Evolutionary conservation across 2,888 invertebrate genomes (phyloP).

Genomic region (Limnephilus lunatus): DNA sequence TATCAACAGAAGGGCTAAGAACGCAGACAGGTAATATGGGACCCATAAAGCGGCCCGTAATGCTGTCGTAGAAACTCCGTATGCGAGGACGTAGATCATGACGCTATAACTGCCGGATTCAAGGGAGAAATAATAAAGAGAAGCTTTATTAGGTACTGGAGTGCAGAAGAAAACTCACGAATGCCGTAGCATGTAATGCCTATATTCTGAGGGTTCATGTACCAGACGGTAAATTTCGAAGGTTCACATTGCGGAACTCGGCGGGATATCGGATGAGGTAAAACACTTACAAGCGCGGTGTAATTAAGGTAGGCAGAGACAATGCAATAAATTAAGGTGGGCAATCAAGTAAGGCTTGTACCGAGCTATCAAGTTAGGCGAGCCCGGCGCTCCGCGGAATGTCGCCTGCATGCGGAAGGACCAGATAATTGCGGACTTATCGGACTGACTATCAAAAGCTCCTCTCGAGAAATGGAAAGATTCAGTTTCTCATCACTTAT

Average conservation of each 20-base stretch:
- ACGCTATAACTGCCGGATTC: neutral
- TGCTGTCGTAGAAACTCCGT: neutral
- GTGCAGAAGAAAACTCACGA: neutral
- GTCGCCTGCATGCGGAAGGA: constrained; percentile 32
- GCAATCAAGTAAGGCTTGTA: constrained; percentile 4
- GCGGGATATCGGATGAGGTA: constrained; percentile 23
- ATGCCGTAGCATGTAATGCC: neutral
- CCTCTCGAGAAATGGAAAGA: neutral
- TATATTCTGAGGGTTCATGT: neutral
- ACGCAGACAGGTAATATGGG: neutral
- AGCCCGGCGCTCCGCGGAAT: constrained; percentile 12
- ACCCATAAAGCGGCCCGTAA: neutral
- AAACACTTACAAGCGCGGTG: neutral
- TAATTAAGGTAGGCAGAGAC: constrained; percentile 39
- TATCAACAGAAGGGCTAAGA: neutral
- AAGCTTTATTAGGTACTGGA: neutral
- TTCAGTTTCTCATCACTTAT: constrained; percentile 2
- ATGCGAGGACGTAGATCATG: neutral
- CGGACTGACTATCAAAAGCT: neutral
- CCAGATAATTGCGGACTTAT: constrained; percentile 26
- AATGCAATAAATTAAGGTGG: constrained; percentile 37
- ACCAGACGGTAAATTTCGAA: neutral
- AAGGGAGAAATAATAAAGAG: neutral
- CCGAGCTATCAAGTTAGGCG: constrained; percentile 27
- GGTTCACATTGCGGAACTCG: constrained; percentile 16